Conservation (phyloP, 2,113 vertebrate genomes). For the Clarias batrachus region DNA sequence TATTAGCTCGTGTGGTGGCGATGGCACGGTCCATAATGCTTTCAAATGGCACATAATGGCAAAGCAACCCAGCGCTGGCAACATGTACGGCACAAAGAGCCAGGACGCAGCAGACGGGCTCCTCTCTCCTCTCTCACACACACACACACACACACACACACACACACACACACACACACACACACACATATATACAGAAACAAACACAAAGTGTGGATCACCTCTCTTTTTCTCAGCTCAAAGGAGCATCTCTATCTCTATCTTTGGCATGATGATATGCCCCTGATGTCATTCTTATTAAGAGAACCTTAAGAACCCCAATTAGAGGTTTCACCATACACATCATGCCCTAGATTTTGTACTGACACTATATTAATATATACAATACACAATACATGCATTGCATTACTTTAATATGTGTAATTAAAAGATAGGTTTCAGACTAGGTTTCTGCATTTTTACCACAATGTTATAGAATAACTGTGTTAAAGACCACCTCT, state of each 20-base stretch:
- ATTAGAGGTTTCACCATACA: not conserved
- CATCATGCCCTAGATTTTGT: too few relatives aligned
- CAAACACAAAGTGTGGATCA: not conserved
- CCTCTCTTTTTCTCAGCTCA: not conserved
- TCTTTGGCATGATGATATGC: not conserved
- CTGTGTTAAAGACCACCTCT: too few relatives aligned
- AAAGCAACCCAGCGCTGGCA: conserved; percentile 67
- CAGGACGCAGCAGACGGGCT: conserved; percentile 66
- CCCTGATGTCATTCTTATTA: not conserved
- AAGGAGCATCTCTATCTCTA: not conserved
- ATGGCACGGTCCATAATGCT: conserved; percentile 73
- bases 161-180: not conserved
- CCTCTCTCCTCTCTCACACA: conserved; percentile 28
- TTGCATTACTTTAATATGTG: too few relatives aligned
- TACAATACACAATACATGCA: too few relatives aligned
- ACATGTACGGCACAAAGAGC: conserved; percentile 64
- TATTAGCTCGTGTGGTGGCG: conserved; percentile 70
- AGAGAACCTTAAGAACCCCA: not conserved
- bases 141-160: not conserved
- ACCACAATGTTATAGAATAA: too few relatives aligned
- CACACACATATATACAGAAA: conserved; percentile 6
- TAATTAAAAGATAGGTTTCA: too few relatives aligned
- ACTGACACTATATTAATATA: too few relatives aligned
- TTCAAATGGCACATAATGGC: conserved; percentile 71
- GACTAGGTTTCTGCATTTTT: too few relatives aligned